Base-by-base conservation (phyloP, 2,797 vertebrate species). In the Phoxinus dragarum region DNA sequence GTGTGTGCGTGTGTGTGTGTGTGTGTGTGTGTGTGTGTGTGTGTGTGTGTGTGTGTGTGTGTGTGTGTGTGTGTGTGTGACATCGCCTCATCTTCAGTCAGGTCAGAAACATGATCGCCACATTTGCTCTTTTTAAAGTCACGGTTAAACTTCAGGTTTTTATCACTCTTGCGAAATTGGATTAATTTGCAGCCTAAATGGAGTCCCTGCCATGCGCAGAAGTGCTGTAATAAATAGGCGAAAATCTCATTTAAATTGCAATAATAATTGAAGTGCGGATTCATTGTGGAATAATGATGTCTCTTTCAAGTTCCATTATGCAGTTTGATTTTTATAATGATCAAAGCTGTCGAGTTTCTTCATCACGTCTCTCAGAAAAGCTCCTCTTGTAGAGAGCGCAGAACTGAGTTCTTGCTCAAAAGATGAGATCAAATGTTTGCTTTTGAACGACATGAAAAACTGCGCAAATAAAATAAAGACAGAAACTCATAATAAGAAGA, bases 291-390 rank as follows among this genome's bases (percentile, higher is more conserved):
- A 82, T 88, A 85, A 89, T 87, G 75, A 88, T 69, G 82, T 87
- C 84, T 86, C 84, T 88, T 87, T 86, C 76, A 61, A 82, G 77
- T 81, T 78, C 69, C 82, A 86, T 88, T 88, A 86, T 82, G 82
- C 69, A 34, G 31, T 84, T 90, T 49, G 71, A 82, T 81, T 79
- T 87, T 74, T 77, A 71, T 68, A 79, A 86, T 74, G 79, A 87
- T 82, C 75, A 72, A 44, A 74, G 59, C 75, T 14, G 81, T 42
- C 10, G 59, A 78, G 68, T 68, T 69, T 69, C 47, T 76, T 61
- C 17, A 56, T 69, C n/a, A n/a, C 79, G 59, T 44, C 73, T 5
- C 21, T 52, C 27, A 17, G 61, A 64, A 5, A n/a, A 66, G 44
- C 42, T 1, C 4, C 31, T 64, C 81, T 64, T 71, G 59, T 19